Evolutionary conservation across 2,113 vertebrate species (phyloP), one percentile per base, ranked within the genome.

Genomic region (Rhinopomastus cyanomelas): DNA sequence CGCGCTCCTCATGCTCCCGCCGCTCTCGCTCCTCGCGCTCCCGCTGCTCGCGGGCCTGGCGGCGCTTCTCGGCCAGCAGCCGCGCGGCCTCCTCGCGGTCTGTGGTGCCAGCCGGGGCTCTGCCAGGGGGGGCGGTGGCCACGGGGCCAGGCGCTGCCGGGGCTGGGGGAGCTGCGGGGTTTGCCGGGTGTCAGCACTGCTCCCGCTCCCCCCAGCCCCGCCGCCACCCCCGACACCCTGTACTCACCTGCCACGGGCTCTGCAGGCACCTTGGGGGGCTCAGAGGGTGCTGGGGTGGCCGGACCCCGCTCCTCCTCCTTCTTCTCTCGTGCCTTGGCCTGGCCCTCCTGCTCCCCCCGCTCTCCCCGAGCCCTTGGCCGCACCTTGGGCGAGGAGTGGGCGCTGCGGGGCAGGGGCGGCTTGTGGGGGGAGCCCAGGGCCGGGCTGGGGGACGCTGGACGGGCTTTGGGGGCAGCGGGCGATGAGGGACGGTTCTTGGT

Each of bases 11-110:
- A 96, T 98, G 98, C 79, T 98, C 97, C 14, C 92, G 97, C 23
- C 98, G 97, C 89, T 99, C 98, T 91, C 98, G 97, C 81, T 99
- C 98, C 55, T 99, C 99, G 0, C 97, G 95, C 92, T 99, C 99
- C 49, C 98, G 97, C 96, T 99, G 99, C 95, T 99, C 98, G 2
- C 99, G 97, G 3, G 99, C 99, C 90, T 99, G 98, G 17, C 98
- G 96, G 21, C 99, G 98, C 76, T 98, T 99, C 97, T 99, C 99
- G 0, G 99, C 96, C 96, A 99, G 93, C 83, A 99, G 98, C 64
- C 99, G 98, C 6, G 97, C 98, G 3, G 99, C 99, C 93, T 99
- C 98, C 76, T 99, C 98, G 6, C 97, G 97, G 96, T 99, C 94
- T 1, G 98, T 99, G 82, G 99, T 99, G 92, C 99, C 99, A 0